phyloP scores from a whole-genome alignment of 1,140 invertebrate species.

The Limonius californicus region DNA sequence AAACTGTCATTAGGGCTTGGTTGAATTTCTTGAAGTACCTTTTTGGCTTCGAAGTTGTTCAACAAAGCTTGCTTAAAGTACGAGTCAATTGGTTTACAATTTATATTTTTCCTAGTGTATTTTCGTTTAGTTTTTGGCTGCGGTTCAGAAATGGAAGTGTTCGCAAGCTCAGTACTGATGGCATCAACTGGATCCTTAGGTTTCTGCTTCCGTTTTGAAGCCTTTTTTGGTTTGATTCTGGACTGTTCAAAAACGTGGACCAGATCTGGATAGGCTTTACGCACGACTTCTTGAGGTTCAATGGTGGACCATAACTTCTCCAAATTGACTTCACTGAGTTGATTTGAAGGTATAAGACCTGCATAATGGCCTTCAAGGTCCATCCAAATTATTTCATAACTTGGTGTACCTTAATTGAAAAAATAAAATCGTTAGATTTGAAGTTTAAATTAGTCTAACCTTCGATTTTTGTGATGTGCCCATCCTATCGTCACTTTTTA shows the following conservation, averaged over 20 bases:
- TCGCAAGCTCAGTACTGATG: constrained; percentile 28
- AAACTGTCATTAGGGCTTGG: constrained; percentile 21
- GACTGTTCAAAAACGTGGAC: constrained; percentile 58
- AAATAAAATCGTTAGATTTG: too few relatives aligned
- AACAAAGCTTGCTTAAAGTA: constrained; percentile 25
- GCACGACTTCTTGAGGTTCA: constrained; percentile 63
- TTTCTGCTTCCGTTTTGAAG: constrained; percentile 50
- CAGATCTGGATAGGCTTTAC: constrained; percentile 62
- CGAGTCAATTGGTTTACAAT: constrained; percentile 25
- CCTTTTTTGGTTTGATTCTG: constrained; percentile 50
- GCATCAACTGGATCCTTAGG: constrained; percentile 30
- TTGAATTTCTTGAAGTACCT: constrained; percentile 21
- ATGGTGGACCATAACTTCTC: constrained; percentile 57
- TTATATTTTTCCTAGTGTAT: constrained; percentile 7
- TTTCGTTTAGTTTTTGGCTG: constrained; percentile 19
- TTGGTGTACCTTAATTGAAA: constrained; percentile 51
- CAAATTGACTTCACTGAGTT: constrained; percentile 47
- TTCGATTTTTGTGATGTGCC: too few relatives aligned
- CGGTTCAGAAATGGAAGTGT: constrained; percentile 31
- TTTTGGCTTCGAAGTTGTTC: constrained; percentile 20
- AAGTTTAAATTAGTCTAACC: too few relatives aligned
- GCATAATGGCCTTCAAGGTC: constrained; percentile 55
- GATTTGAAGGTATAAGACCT: constrained; percentile 55
- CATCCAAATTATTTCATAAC: constrained; percentile 69
- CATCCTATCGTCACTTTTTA: too few relatives aligned